Evolutionary conservation across 2,888 invertebrate species (phyloP), one percentile per base, ranked within the genome.

Genomic region (Cephus spinipes): DNA sequence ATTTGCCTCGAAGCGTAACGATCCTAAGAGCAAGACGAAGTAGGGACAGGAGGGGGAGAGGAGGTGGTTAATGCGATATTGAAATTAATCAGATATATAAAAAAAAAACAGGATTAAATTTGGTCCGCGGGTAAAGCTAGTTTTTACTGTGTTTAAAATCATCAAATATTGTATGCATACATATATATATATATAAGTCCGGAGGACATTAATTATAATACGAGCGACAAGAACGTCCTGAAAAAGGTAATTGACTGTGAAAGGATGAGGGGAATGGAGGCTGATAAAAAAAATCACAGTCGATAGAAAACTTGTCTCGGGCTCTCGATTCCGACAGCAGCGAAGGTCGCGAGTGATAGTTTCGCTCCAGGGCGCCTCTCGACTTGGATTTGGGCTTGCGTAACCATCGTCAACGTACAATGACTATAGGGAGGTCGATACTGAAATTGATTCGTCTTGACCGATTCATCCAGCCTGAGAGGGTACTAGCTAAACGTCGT

Each of bases 81-180:
- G 34, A 80, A 76, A 35, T 80, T 78, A 78, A 80, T 80, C 73
- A 23, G 55, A 23, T 6, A 55, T 9, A 12, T 11, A 12, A 2
- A 11, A 40, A 40, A 6, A 40, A 40, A 23, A 2, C 9, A 6
- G 55, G 4, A 55, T 55, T 23, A 23, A 55, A 23, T 9, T 55
- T 6, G 55, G 55, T 55, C 23, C 23, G 23, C 9, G 9, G 2
- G 23, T 55, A 9, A 55, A 23, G 55, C 9, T 6, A 55, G 23
- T 23, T 55, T 55, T 23, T 23, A 55, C 23, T 55, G 55, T 23
- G 55, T 23, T 2, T 55, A 55, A 55, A 55, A 23, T 55, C 15
- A 2, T 23, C 55, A 12, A 12, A 68, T 68, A 34, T 33, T 68
- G 35, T 73, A n/a, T 73, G 4, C 2, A 34, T 73, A n/a, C 4